Evolutionary conservation across 2,113 vertebrate genomes (phyloP), one percentile per base, ranked within the genome.

Genomic region (Notothenia rossii): DNA sequence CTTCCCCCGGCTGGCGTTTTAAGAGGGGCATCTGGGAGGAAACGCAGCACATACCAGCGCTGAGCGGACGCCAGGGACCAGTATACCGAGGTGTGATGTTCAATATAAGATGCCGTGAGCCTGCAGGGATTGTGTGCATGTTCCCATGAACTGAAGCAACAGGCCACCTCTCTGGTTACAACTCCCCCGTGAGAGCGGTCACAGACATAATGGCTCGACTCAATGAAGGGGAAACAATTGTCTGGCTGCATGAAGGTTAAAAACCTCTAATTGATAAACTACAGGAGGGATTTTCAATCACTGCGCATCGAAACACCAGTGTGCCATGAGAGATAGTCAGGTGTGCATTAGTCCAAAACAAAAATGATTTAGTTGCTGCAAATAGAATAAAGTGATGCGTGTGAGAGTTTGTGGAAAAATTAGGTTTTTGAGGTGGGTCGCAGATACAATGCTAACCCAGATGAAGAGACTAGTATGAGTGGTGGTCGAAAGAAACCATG

Each of bases 11-110:
- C 85, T 83, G 86, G 69, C 43, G 58, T 83, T 92, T 91, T 84
- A 89, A 89, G 81, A 85, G 88, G 70, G 82, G 83, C 88, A 88
- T 90, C 87, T 90, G 89, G 91, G 84, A 82, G 83, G 88, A 85
- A 88, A 72, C 77, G 50, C 59, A 50, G 76, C 80, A 76, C 84
- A 90, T 91, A 89, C 82, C 89, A 87, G 74, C 61, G 6, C 73
- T 3, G 76, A 79, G 73, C 64, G 45, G 59, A 72, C 81, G 1
- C 61, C 48, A 43, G 83, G 78, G 74, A 79, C 36, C 63, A 62
- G 12, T 84, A 46, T 22, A 62, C 50, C 1, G 17, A 94, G 83
- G 89, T 87, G 89, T 83, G 80, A 92, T 72, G 75, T 81, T 46
- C 51, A 88, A 81, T 79, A 55, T 61, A 80, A 88, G 65, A 70